Base-by-base conservation (phyloP, 2,797 vertebrate genomes). In the Sebastes nivosus region DNA sequence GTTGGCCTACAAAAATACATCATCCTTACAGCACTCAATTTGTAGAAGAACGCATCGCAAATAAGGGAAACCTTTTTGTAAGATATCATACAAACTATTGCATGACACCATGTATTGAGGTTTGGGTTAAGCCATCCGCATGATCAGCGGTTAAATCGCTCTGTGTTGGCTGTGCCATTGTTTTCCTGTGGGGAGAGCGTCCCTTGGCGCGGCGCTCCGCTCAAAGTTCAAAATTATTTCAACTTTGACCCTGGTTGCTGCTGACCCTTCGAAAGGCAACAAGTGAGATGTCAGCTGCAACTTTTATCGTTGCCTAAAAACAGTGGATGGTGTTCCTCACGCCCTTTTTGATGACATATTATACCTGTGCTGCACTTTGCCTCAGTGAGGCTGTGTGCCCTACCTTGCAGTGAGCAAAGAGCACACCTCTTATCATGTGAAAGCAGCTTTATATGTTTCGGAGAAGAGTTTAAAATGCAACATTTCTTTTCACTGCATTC, bases 361-460 rank as follows among this genome's bases (percentile, higher is more conserved):
- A 54, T 54, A 54, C 50, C 50, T 54, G 50, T 20, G 46, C 16
- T 50, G 46, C 46, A 50, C 46, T 9, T 50, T 50, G 8, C 46
- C 46, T 50, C 46, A 0, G 46, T 8, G 18, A 0, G 46, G 46
- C 46, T 46, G 0, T 0, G 46, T 50, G 18, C 8, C 46, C 46
- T 50, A 50, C 50, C 50, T 54, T 22, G 16, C 50, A n/a, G 50
- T 54, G 50, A 54, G 9, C 50, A 54, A 54, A 54, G 50, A 54
- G 50, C n/a, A 54, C 8, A n/a, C 22, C 10, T 22, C 50, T 54
- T 54, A 54, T 54, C 50, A 11, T 54, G 50, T 54, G 8, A 54
- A 54, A 22, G 50, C 50, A 54, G 50, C 50, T 54, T 54, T 20
- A 36, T 29, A 24, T 20, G 8, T 57, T 66, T 16, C 4, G 6